Conservation (phyloP, 92 coral and sea anemone genomes). For the Zoanthus sansibaricus region DNA sequence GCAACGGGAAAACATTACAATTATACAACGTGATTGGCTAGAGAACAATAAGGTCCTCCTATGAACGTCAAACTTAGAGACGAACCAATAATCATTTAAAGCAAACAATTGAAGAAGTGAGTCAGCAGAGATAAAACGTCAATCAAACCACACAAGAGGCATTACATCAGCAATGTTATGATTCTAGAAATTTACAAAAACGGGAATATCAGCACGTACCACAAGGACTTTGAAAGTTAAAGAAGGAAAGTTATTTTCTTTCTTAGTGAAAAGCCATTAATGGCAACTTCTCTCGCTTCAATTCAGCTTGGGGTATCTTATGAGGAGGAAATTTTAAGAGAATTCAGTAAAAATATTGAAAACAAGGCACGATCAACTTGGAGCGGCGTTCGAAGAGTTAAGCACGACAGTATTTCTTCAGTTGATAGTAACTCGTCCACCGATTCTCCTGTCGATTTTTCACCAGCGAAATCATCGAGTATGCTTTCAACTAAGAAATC, state of each 20-base stretch:
- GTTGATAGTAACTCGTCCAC: slow-evolving; percentile 93
- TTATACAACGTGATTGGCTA: slow-evolving; percentile 1
- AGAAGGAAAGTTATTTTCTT: slow-evolving; percentile 5
- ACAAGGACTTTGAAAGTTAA: background rate
- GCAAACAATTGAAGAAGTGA: slow-evolving; percentile 19
- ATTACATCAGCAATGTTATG: slow-evolving; percentile 98
- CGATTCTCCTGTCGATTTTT: slow-evolving; percentile 90
- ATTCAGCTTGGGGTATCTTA: slow-evolving; percentile 62
- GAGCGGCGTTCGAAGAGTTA: slow-evolving; percentile 83
- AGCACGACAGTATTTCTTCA: slow-evolving; percentile 96
- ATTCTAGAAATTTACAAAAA: slow-evolving; percentile 53
- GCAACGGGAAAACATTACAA: slow-evolving; percentile 8
- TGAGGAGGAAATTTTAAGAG: slow-evolving; percentile 70
- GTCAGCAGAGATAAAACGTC: slow-evolving; percentile 47
- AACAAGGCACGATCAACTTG: slow-evolving; percentile 68
- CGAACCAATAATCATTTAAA: background rate
- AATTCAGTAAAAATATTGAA: slow-evolving; percentile 54
- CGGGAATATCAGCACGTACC: slow-evolving; percentile 32
- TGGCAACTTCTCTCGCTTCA: slow-evolving; percentile 74
- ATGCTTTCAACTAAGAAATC: slow-evolving; percentile 70
- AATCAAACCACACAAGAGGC: slow-evolving; percentile 48
- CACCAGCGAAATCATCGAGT: slow-evolving; percentile 61
- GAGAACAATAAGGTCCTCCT: slow-evolving; percentile 28
- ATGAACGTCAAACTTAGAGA: slow-evolving; percentile 27
- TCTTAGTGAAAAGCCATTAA: slow-evolving; percentile 42